Evolutionary conservation across 2,888 invertebrate genomes (phyloP).

Genomic region (Drosophila helvetica): DNA sequence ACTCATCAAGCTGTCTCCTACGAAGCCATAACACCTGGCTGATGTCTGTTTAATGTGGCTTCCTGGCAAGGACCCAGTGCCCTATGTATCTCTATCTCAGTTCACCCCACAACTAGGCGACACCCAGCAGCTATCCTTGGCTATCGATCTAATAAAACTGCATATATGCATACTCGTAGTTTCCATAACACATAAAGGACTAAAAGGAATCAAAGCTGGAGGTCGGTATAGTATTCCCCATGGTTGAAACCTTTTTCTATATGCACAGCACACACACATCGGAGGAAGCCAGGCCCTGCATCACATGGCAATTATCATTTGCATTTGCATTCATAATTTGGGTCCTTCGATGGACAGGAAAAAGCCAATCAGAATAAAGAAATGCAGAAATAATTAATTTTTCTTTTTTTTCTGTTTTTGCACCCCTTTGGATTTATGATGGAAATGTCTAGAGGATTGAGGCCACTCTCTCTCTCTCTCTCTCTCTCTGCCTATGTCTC

Average conservation of each 20-base stretch:
- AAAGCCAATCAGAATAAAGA: conserved; percentile 3
- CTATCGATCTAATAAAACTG: background rate
- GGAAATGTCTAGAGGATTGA: conserved; percentile 41
- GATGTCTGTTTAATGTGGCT: background rate
- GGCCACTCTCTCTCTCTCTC: conserved; percentile 15
- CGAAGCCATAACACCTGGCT: background rate
- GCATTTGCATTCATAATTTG: background rate
- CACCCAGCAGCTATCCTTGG: background rate
- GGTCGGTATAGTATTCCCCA: no score
- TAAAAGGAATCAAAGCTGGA: background rate
- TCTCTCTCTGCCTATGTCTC: background rate
- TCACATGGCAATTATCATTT: background rate
- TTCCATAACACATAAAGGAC: background rate
- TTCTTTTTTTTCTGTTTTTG: conserved; percentile 29
- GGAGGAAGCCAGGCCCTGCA: background rate
- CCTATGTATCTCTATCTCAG: background rate
- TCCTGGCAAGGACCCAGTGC: background rate
- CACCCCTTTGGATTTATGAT: conserved; percentile 41
- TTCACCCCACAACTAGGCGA: background rate
- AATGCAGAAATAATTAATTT: conserved; percentile 42
- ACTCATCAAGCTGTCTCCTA: no score
- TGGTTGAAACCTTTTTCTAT: background rate
- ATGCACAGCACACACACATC: no score
- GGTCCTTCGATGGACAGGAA: conserved; percentile 1
- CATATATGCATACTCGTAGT: background rate